Conservation (phyloP, 2,113 vertebrate species). For the Ageneiosus marmoratus region DNA sequence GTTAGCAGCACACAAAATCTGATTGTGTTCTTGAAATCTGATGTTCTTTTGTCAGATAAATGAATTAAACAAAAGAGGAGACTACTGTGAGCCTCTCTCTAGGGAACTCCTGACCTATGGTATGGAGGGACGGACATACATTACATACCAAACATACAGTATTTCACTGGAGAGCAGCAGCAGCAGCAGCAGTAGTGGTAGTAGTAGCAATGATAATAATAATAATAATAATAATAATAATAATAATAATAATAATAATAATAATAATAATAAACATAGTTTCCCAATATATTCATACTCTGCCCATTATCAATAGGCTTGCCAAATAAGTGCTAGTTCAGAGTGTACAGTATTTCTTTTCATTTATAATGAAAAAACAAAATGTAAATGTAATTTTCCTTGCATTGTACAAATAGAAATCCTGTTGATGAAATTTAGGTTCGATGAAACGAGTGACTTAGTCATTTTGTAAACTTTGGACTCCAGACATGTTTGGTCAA, state of each 20-base stretch:
- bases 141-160: no score
- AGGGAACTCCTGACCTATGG: not conserved
- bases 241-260: not conserved
- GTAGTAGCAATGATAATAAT: no score
- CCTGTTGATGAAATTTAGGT: not conserved
- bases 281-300: not conserved
- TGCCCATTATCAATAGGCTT: not conserved
- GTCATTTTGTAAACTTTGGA: not conserved
- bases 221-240: no score
- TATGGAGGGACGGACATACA: not conserved
- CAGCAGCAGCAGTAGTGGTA: no score
- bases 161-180: no score
- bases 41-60: not conserved
- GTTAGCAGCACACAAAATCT: not conserved
- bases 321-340: no score
- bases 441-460: not conserved
- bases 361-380: not conserved
- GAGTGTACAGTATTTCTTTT: no score
- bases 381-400: not conserved
- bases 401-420: not conserved
- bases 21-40: not conserved
- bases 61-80: not conserved
- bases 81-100: not conserved
- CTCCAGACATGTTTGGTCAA: not conserved
- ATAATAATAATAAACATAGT: not conserved